These are phyloP conservation scores for Eristalinus sepulchralis DNA, from an alignment of 2,888 invertebrate genomes.

Conservation along the genomic window DNA sequence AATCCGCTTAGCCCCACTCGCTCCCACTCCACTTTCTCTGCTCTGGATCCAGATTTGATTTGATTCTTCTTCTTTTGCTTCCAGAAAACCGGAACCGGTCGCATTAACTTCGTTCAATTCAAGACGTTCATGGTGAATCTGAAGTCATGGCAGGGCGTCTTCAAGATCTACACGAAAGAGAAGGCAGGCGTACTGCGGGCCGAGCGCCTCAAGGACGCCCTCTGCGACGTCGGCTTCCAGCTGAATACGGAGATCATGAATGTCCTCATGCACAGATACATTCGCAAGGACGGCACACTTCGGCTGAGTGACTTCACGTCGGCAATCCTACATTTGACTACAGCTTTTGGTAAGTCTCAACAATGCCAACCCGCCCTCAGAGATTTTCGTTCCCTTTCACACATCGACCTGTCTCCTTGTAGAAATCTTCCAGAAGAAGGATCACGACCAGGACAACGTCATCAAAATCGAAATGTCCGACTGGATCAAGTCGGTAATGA, in stretches of 20 bases:
- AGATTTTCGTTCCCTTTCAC: no score
- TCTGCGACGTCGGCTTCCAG: slow-evolving; percentile 93
- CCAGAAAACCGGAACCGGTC: slow-evolving; percentile 89
- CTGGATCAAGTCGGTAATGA: slow-evolving; percentile 80
- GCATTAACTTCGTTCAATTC: slow-evolving; percentile 92
- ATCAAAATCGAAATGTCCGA: slow-evolving; percentile 91
- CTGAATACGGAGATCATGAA: slow-evolving; percentile 92
- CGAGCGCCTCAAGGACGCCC: slow-evolving; percentile 91
- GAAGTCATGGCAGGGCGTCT: slow-evolving; percentile 94
- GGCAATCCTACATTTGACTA: slow-evolving; percentile 92
- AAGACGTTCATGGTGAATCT: slow-evolving; percentile 95
- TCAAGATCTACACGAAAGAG: slow-evolving; percentile 94
- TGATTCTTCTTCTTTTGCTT: slow-evolving; percentile 57
- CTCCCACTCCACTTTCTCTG: slow-evolving; percentile 27
- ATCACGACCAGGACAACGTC: slow-evolving; percentile 89
- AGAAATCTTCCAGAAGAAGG: slow-evolving; percentile 89
- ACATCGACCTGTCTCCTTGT: slow-evolving; percentile 74
- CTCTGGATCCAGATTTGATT: background rate
- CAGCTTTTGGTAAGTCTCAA: slow-evolving; percentile 88
- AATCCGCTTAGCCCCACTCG: background rate
- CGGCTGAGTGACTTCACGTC: slow-evolving; percentile 96
- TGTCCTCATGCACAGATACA: slow-evolving; percentile 91
- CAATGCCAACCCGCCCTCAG: background rate
- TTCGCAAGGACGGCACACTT: slow-evolving; percentile 95
- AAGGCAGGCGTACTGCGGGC: slow-evolving; percentile 94